Evolutionary conservation across 2,797 vertebrate species (phyloP).

Genomic region (Rhodeus uyekii): DNA sequence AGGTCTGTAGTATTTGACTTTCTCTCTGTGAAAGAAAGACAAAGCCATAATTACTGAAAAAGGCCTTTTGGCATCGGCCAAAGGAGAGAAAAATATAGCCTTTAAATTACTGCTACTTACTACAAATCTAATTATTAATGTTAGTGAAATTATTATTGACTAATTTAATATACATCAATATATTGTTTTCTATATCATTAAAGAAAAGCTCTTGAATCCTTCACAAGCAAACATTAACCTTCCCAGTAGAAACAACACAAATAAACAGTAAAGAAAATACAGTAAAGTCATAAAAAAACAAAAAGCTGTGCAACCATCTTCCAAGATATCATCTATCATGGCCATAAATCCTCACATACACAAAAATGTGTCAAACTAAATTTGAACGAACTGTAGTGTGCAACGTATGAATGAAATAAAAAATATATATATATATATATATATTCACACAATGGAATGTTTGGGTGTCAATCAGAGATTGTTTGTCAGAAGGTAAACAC

Average conservation of each 20-base stretch:
- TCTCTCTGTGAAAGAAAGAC: conserved; percentile 86
- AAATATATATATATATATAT: no score
- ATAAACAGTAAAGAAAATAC: not conserved
- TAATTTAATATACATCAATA: not conserved
- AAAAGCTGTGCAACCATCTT: not conserved
- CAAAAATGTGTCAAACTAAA: not conserved
- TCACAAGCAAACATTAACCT: conserved; percentile 8
- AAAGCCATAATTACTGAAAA: conserved; percentile 78
- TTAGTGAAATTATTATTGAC: no score
- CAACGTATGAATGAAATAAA: no score
- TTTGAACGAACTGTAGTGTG: not conserved
- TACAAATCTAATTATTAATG: conserved; percentile 2
- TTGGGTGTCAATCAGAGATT: not conserved
- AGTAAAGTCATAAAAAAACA: not conserved
- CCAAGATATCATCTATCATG: not conserved
- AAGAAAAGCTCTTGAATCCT: conserved; percentile 7
- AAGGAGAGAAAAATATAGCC: conserved; percentile 9
- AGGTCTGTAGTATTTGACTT: conserved; percentile 90
- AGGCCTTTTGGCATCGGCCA: conserved; percentile 40
- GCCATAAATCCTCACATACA: not conserved
- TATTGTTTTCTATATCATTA: not conserved
- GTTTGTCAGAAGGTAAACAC: conserved; percentile 47
- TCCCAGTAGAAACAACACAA: not conserved
- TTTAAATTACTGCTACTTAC: not conserved
- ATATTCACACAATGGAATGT: not conserved